Percentiles rank a stretch among this genome's conserved stretches.
Evolutionary conservation across 2,113 vertebrate species (phyloP).

Genomic region (Menura novaehollandiae): DNA sequence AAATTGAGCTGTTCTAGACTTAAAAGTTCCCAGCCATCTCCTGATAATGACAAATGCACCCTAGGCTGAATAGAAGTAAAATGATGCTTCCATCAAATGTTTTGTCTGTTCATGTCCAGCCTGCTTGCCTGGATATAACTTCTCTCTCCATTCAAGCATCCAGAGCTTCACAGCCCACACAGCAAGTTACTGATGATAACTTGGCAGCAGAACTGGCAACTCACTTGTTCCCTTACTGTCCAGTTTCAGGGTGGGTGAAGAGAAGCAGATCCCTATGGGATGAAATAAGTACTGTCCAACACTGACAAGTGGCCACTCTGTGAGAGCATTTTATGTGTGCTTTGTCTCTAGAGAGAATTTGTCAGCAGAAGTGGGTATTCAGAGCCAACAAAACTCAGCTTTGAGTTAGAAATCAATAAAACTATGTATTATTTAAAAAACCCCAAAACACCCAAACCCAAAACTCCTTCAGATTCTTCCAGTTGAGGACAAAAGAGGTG

Average conservation of each 20-base stretch:
- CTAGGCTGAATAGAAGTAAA: neutral
- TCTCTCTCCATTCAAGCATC: neutral
- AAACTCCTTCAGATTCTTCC: neutral
- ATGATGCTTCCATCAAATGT: neutral
- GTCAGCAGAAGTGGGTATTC: neutral
- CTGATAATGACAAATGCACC: neutral
- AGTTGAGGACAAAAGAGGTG: accelerated
- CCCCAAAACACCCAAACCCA: neutral
- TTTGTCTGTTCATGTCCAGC: neutral
- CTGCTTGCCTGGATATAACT: neutral
- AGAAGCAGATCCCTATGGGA: neutral
- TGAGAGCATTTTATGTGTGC: neutral
- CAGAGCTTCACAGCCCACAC: neutral
- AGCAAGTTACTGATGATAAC: neutral
- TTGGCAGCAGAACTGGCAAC: neutral
- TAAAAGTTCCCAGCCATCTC: neutral
- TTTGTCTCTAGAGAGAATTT: neutral
- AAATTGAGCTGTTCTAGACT: neutral
- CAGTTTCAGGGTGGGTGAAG: neutral
- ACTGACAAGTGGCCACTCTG: neutral
- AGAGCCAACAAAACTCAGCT: neutral
- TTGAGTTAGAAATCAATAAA: neutral
- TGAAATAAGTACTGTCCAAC: neutral
- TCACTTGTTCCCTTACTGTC: neutral
- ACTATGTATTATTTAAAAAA: neutral